phyloP scores from a whole-genome alignment of 2,113 vertebrate species.

The Oryzias javanicus region DNA sequence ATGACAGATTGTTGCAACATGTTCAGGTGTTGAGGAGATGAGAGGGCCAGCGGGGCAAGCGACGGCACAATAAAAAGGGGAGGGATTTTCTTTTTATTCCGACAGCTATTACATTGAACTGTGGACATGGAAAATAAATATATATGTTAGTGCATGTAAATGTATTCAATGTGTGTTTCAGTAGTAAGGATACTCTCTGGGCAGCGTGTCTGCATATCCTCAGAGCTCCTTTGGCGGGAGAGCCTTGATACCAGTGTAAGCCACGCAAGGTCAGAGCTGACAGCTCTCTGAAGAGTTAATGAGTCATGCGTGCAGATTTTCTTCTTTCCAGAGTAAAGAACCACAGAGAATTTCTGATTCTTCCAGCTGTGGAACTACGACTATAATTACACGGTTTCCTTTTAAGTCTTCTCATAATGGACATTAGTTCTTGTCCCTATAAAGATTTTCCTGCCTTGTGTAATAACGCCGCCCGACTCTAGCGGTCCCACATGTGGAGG shows the following conservation, averaged over 20 bases:
- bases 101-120: no score
- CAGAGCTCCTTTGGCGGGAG: constrained; percentile 27
- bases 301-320: constrained; percentile 36
- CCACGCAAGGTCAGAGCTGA: constrained; percentile 21
- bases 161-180: constrained; percentile 22
- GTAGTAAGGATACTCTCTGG: constrained; percentile 20
- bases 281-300: constrained; percentile 48
- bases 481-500: constrained; percentile 6
- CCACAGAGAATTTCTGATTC: constrained; percentile 10
- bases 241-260: constrained; percentile 36
- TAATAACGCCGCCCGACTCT: constrained; percentile 8
- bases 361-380: constrained; percentile 15
- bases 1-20: constrained; percentile 42
- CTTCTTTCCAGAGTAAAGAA: background rate
- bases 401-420: constrained; percentile 20
- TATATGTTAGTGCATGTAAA: constrained; percentile 8
- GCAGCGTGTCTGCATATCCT: constrained; percentile 13
- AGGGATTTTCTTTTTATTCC: background rate
- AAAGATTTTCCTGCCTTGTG: constrained; percentile 10
- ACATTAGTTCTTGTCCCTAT: constrained; percentile 13
- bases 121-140: no score
- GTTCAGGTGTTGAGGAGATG: constrained; percentile 40
- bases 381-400: constrained; percentile 26
- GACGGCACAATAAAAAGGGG: constrained; percentile 3
- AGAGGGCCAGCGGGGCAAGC: constrained; percentile 32